Evolutionary conservation across 1,140 invertebrate species (phyloP), one percentile per base, ranked within the genome.

Genomic region (Orius insidiosus): DNA sequence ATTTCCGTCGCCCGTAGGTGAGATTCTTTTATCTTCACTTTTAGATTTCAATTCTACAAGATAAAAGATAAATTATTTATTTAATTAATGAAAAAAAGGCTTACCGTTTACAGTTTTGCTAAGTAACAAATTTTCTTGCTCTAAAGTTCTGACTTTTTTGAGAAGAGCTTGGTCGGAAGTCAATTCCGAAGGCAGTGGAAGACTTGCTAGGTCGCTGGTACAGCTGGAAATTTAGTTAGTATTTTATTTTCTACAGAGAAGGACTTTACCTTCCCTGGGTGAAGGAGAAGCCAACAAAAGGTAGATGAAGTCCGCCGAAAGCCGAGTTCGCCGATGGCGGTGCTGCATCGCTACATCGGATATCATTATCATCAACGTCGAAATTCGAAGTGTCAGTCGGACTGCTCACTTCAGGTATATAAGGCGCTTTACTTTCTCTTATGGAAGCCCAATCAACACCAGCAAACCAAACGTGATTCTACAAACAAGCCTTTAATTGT

Each of bases 331-430:
- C 89, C 47, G 84, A 72, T 7, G 93, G 86, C 66, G 98, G 98
- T 59, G 80, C 79, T 62, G 95, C 88, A 58, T 89, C 83, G 1
- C 80, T 72, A 39, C 75, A 76, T 54, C 87, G 75, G 56, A 90
- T 85, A 49, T 89, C 85, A 58, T 88, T 86, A 55, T 96, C 92
- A 43, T 97, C 84, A 55, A 97, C 92, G 62, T 98, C 93, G 69
- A 99, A 99, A 68, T 98, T 94, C 56, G 87, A 83, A 0, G 95
- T 97, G 61, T 99, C 96, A 63, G 96, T 92, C 64, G 98, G 95
- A 39, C 92, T 82, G 3, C 74, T 72, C 13, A 99, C 67, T 58
- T 97, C 92, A 13, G 95, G 94, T 10, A 98, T 88, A 19, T 98
- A 88, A 2, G 96, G 95, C 85, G 58, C 69, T 76, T 79, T 74